Percentiles rank a stretch among this genome's conserved stretches.
Evolutionary conservation across 2,888 invertebrate genomes (phyloP).

Genomic region (Rutpela maculata): DNA sequence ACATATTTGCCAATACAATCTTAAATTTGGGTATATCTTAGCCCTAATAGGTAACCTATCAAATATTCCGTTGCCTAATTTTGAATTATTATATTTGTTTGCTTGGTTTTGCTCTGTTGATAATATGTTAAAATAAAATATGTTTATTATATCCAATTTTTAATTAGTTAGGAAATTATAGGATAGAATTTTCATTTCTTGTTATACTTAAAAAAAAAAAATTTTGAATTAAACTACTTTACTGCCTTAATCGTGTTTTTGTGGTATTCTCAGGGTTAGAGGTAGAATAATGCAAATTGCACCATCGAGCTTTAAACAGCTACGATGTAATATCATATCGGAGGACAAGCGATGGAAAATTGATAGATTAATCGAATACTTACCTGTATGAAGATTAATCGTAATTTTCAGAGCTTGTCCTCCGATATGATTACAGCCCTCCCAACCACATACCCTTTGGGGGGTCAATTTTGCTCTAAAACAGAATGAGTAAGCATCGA

Average conservation of each 20-base stretch:
- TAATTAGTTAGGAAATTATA: conserved; percentile 16
- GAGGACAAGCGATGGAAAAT: too few species aligned
- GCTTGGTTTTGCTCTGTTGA: conserved; percentile 2
- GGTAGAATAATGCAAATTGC: background rate
- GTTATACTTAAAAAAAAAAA: too few species aligned
- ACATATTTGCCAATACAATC: conserved; percentile 40
- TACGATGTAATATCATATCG: conserved; percentile 1
- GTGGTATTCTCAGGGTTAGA: conserved; percentile 1
- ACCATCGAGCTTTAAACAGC: conserved; percentile 13
- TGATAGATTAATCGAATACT: too few species aligned
- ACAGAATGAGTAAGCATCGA: too few species aligned
- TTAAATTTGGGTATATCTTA: conserved; percentile 40
- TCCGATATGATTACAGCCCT: too few species aligned
- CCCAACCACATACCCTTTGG: too few species aligned
- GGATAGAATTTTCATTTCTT: conserved; percentile 6
- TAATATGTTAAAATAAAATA: background rate
- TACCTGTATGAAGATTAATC: too few species aligned
- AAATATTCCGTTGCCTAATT: background rate
- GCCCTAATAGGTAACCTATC: conserved; percentile 5
- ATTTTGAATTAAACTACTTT: conserved; percentile 3
- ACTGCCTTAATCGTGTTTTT: conserved; percentile 6
- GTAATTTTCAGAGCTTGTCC: too few species aligned
- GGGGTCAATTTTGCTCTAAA: too few species aligned
- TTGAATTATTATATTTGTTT: conserved; percentile 12
- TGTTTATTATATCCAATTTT: background rate